Evolutionary conservation across 2,888 invertebrate genomes (phyloP).

Genomic region (Drosophila parthenogenetica): DNA sequence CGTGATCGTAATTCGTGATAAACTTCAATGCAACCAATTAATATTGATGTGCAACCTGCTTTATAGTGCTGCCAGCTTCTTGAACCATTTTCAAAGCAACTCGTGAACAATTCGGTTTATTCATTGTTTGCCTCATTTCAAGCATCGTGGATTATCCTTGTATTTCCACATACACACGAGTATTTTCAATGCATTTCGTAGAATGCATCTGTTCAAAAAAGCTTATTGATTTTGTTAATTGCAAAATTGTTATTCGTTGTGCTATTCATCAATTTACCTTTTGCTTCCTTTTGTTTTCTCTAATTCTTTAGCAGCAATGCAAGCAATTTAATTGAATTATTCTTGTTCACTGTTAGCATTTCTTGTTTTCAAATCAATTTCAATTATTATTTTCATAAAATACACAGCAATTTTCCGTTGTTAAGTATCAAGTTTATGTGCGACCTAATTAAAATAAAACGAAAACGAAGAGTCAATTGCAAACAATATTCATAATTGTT

Average conservation of each 20-base stretch:
- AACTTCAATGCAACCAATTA: slow-evolving; percentile 54
- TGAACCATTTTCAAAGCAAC: slow-evolving; percentile 10
- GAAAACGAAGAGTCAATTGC: too few relatives aligned
- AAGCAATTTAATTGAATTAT: slow-evolving; percentile 1
- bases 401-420: too few relatives aligned
- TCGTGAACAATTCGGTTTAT: neutral
- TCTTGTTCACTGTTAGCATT: neutral
- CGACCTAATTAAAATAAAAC: too few relatives aligned
- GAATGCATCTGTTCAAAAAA: neutral
- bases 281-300: neutral
- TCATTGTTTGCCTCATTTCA: slow-evolving; percentile 9
- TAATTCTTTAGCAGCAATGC: neutral
- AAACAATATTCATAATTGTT: too few relatives aligned
- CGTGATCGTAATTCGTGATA: slow-evolving; percentile 52
- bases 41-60: slow-evolving; percentile 51
- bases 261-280: slow-evolving; percentile 14
- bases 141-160: neutral
- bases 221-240: slow-evolving; percentile 8
- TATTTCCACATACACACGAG: neutral
- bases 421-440: too few relatives aligned
- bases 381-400: too few relatives aligned
- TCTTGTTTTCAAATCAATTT: too few relatives aligned
- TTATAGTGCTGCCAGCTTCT: slow-evolving; percentile 20
- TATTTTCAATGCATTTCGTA: neutral
- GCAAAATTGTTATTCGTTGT: neutral